A percentile compares a stretch with the other conserved stretches of the same genome.
These are phyloP conservation scores for Otus sunia DNA, from an alignment of 2,113 vertebrate species.

Conservation along the genomic window DNA sequence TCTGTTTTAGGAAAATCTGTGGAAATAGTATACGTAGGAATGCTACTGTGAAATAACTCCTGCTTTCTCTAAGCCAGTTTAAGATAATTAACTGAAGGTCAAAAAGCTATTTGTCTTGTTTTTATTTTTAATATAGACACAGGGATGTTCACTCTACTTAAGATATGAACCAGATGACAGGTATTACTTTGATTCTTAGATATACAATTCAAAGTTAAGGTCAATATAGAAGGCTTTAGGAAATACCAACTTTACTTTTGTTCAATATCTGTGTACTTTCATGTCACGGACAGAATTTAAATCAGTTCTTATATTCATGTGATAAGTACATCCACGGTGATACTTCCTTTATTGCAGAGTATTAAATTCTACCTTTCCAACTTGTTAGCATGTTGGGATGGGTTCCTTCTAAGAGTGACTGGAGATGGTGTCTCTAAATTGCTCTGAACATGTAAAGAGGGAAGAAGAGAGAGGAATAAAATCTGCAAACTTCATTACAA, in stretches of 20 bases:
- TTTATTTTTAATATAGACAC: neutral
- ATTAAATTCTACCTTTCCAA: neutral
- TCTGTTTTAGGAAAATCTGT: neutral
- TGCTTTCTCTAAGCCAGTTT: neutral
- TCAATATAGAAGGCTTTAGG: neutral
- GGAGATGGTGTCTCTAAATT: neutral
- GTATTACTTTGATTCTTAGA: neutral
- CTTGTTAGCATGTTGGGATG: neutral
- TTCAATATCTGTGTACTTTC: neutral
- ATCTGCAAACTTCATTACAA: neutral
- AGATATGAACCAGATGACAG: neutral
- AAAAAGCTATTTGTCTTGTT: neutral
- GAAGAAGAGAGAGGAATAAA: neutral
- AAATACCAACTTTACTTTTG: neutral
- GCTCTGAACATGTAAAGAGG: neutral
- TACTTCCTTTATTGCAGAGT: neutral
- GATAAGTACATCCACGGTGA: fast-evolving
- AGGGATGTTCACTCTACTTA: neutral
- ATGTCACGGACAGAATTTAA: fast-evolving
- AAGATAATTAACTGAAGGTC: neutral
- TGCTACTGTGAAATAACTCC: neutral
- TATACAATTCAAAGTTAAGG: neutral
- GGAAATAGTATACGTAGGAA: neutral
- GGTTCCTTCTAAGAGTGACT: neutral
- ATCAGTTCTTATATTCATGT: neutral